Percentiles rank a stretch among this genome's conserved stretches.
These are phyloP conservation scores for Planococcus citri DNA, from an alignment of 1,140 invertebrate genomes.

Conservation along the genomic window DNA sequence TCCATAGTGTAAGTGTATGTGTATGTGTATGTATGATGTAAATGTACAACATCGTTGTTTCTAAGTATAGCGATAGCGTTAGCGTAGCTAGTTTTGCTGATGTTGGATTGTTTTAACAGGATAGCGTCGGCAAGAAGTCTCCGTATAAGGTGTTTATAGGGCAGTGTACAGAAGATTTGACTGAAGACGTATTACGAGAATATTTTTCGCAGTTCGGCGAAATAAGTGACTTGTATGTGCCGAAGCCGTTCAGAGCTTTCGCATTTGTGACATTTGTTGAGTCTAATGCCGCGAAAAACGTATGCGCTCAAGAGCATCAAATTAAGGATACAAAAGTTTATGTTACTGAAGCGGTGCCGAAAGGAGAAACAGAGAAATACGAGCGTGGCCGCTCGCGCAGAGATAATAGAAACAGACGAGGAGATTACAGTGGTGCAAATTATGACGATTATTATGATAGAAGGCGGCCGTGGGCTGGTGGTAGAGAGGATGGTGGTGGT, in stretches of 20 bases:
- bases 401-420: slow-evolving; percentile 3
- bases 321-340: slow-evolving; percentile 49
- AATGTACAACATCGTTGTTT: too few relatives aligned
- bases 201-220: slow-evolving; percentile 52
- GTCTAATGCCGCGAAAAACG: slow-evolving; percentile 43
- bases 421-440: slow-evolving; percentile 1
- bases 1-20: too few relatives aligned
- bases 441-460: slow-evolving; percentile 17
- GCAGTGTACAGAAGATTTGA: slow-evolving; percentile 44
- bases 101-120: slow-evolving; percentile 18
- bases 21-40: too few relatives aligned
- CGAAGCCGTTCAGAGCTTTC: slow-evolving; percentile 48
- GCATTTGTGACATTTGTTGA: slow-evolving; percentile 50
- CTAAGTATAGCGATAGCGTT: background rate
- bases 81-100: background rate
- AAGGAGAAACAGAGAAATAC: slow-evolving; percentile 28
- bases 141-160: slow-evolving; percentile 49
- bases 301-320: slow-evolving; percentile 54
- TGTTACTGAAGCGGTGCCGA: slow-evolving; percentile 49
- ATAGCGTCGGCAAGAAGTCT: slow-evolving; percentile 22
- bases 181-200: slow-evolving; percentile 41
- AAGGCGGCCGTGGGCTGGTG: slow-evolving; percentile 22
- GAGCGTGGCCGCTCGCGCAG: slow-evolving; percentile 25
- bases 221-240: slow-evolving; percentile 48
- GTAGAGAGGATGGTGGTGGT: slow-evolving; percentile 21